Evolutionary conservation across 2,888 invertebrate species (phyloP).

Genomic region (Anorthoa munda): DNA sequence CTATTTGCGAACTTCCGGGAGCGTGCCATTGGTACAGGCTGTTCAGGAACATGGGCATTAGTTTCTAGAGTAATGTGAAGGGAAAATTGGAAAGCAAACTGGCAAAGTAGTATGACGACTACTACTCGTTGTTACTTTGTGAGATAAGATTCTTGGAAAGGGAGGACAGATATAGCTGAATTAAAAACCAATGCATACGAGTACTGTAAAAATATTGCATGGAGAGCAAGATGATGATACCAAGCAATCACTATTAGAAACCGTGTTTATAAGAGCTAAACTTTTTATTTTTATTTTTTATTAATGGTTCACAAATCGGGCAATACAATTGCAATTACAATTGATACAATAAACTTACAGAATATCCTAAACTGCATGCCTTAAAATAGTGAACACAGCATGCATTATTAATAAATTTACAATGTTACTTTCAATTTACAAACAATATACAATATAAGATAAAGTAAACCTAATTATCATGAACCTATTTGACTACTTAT

Average conservation of each 20-base stretch:
- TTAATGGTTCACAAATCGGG: too few relatives aligned
- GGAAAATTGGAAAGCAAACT: background rate
- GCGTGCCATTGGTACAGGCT: slow-evolving; percentile 52
- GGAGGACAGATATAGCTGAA: background rate
- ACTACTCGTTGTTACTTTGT: background rate
- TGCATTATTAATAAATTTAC: too few relatives aligned
- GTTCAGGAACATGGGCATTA: slow-evolving; percentile 29
- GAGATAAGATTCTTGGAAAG: background rate
- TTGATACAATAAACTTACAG: too few relatives aligned
- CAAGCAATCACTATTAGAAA: background rate
- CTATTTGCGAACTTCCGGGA: slow-evolving; percentile 71
- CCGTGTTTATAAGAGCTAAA: background rate
- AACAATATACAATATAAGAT: too few relatives aligned
- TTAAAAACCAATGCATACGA: background rate
- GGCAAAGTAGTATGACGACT: background rate
- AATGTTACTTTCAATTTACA: too few relatives aligned
- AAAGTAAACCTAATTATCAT: too few relatives aligned
- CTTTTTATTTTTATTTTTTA: too few relatives aligned
- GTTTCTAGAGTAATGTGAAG: slow-evolving; percentile 9
- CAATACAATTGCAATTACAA: too few relatives aligned
- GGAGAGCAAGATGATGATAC: background rate
- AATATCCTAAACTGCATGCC: too few relatives aligned
- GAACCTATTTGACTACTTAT: too few relatives aligned
- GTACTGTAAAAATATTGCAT: background rate
- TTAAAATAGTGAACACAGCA: too few relatives aligned